Evolutionary conservation across 2,113 vertebrate genomes (phyloP), one percentile per base, ranked within the genome.

Genomic region (Pogonocichla stellata): DNA sequence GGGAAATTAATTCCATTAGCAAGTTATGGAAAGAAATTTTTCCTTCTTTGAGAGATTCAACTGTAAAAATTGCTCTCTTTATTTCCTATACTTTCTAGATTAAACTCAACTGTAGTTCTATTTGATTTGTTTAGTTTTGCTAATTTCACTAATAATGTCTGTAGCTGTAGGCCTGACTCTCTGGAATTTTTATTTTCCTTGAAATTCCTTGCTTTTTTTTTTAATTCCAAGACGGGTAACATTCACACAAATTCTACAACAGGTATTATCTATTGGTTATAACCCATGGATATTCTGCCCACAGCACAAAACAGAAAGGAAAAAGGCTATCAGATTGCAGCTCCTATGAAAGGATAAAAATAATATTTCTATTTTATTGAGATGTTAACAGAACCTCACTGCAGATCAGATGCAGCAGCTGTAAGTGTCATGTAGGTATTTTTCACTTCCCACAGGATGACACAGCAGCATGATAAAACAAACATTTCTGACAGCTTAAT

Each of bases 1-100:
- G 94, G 92, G 95, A 96, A 97, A 97, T 95, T 92, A 95, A 96
- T 93, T 75, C 81, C 71, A 93, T 90, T 91, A 92, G 62, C 34
- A 88, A 88, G 56, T 69, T 54, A 72, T 19, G 31, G 50, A 94
- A 42, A 87, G 74, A 88, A 91, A 77, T 10, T 26, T 50, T n/a
- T 92, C 50, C 45, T 56, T 80, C 79, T 92, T 66, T 62, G 40
- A 86, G 61, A 90, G 53, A 96, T 80, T 90, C 50, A 87, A 85
- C 73, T 58, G 28, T 42, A 89, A 94, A 91, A 85, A 12, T 1
- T 31, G 33, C 56, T 24, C n/a, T 71, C 56, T 88, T 73, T 80
- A 43, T 77, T 92, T 67, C 31, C 42, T 40, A 17, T 57, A 12
- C 69, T 50, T 94, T 75, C 62, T 34, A 87, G 61, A 65, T 69